Evolutionary conservation across 1,140 invertebrate genomes (phyloP), one percentile per base, ranked within the genome.

Genomic region (Lepidurus apus): DNA sequence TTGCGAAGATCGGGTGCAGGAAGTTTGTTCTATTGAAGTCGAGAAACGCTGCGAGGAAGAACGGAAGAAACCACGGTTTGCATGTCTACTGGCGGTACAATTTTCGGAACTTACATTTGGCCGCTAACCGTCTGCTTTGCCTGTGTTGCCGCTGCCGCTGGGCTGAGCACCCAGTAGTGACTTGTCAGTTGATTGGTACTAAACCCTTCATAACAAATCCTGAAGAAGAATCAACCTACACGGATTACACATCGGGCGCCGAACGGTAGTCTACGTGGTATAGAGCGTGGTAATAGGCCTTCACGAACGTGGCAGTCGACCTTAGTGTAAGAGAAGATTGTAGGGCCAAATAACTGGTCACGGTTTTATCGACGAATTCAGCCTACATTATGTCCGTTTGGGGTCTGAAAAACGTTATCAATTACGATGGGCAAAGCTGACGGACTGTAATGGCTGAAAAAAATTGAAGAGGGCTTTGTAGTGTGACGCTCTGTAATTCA

Each of bases 1-100:
- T 17, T n/a, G 21, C 10, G 21, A 13, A n/a, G 6, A 21, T 65
- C 53, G 21, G 21, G 21, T 7, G 53, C 53, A 65, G 53, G 53
- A 47, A 65, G 53, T 65, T 65, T 65, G 53, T 21, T 11, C 53
- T 9, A 7, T n/a, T 7, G 21, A 21, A 65, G 21, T 21, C 53
- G 1, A 7, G 21, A 65, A 65, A 11, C 53, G 53, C 53, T 65
- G 6, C 53, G n/a, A 65, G 53, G 53, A 65, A 21, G 13, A 65
- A 65, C 53, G 53, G 53, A 65, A 65, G 53, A 65, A 65, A 65
- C 53, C 53, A 13, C 53, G 53, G 17, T 65, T 65, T 11, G 53
- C 53, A 21, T 65, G 53, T 65, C 53, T 65, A 65, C 17, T 65
- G 53, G 53, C 53, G 53, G 17, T 21, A 7, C 17, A 17, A 21